Conservation (phyloP, 2,113 vertebrate species). For the Neotoma lepida region DNA sequence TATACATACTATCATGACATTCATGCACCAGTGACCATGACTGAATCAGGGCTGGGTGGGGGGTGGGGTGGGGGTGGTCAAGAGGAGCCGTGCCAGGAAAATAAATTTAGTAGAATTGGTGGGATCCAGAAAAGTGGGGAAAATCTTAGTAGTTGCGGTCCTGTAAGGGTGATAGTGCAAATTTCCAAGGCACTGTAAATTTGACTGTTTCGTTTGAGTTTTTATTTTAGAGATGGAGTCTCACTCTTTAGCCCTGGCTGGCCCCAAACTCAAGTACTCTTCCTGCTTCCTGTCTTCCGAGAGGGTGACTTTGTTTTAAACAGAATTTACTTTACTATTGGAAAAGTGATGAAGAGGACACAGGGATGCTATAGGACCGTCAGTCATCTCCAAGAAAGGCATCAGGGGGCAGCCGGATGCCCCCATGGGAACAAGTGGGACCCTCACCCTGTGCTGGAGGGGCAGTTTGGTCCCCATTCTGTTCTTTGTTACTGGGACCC, state of each 20-base stretch:
- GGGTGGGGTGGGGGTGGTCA: fast-evolving
- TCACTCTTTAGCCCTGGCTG: neutral
- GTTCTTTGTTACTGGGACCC: neutral
- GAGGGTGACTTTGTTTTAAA: neutral
- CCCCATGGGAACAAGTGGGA: neutral
- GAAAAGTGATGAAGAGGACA: neutral
- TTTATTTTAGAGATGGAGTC: neutral
- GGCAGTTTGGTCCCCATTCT: neutral
- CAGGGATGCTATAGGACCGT: too few relatives aligned
- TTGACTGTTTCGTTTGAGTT: neutral
- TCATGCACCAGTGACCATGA: neutral
- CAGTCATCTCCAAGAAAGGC: neutral
- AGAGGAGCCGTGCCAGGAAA: neutral
- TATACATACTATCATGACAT: neutral
- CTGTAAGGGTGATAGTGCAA: neutral
- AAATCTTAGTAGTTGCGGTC: neutral
- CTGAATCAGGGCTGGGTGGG: neutral
- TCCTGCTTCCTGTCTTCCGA: neutral
- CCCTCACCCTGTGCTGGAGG: neutral
- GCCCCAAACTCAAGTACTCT: neutral
- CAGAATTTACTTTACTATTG: neutral
- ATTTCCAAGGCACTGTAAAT: neutral
- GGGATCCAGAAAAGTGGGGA: neutral
- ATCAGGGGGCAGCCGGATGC: neutral
- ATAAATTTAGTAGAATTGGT: neutral